Base-by-base conservation (phyloP, 2,888 invertebrate genomes). In the Xylophagus ater region DNA sequence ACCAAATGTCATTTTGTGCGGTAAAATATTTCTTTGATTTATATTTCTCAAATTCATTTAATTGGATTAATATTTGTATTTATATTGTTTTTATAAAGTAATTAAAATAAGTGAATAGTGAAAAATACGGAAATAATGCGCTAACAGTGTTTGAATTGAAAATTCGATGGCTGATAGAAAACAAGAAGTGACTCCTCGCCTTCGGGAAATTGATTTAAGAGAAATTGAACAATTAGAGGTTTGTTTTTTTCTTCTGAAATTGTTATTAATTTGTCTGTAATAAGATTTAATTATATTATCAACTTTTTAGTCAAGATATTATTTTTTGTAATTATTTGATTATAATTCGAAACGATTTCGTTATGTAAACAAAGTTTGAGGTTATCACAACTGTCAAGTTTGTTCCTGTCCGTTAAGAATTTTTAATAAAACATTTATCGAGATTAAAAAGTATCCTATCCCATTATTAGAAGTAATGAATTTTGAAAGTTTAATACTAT, bases 221-320 rank as follows among this genome's bases (percentile, higher is more conserved):
- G 83, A 83, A 69, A 81, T 84, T 60, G 70, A 75, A 59, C 73
- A 74, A 56, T 68, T 80, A 65, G 72, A 78, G 75, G 82, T 81
- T 70, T 66, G 60, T 65, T 56, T 48, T 31, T 26, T 28, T 38
- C 7, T 31, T 29, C 30, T 33, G 15, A 26, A 21, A 33, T 34
- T 28, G 29, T n/a, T 25, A 24, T 20, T 31, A 17, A 14, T 33
- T 38, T 20, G 4, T 25, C 4, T 23, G 8, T 21, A n/a, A n/a
- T n/a, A n/a, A n/a, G n/a, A n/a, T n/a, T n/a, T n/a, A n/a, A n/a
- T n/a, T n/a, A n/a, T n/a, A n/a, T n/a, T n/a, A n/a, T n/a, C n/a
- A n/a, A n/a, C n/a, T n/a, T n/a, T n/a, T n/a, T n/a, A n/a, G n/a
- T n/a, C n/a, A n/a, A n/a, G n/a, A n/a, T n/a, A n/a, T n/a, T n/a